Conservation (phyloP, 2,113 vertebrate genomes). For the Anthoscopus minutus region DNA sequence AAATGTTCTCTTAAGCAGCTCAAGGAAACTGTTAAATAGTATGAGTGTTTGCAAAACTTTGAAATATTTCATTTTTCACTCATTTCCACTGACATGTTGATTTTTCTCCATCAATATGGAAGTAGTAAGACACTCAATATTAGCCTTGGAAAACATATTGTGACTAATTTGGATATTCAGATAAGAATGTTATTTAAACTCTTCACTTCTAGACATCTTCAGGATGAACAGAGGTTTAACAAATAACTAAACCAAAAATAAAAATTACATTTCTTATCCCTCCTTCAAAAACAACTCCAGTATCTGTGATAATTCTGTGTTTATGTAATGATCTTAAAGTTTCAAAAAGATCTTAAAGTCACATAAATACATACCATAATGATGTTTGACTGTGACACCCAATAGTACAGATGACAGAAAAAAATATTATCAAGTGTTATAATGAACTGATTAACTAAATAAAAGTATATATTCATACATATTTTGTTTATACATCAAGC, state of each 20-base stretch:
- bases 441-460: not conserved
- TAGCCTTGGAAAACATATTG: not conserved
- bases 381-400: not conserved
- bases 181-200: not conserved
- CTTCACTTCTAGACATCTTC: not conserved
- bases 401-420: not conserved
- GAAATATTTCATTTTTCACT: not conserved
- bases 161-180: not conserved
- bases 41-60: not conserved
- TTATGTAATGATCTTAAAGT: not conserved
- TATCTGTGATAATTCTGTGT: not conserved
- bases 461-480: not conserved
- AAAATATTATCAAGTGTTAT: not conserved
- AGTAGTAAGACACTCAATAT: not conserved
- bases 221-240: not conserved
- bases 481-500: not conserved
- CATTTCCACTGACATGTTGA: not conserved
- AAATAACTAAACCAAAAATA: not conserved
- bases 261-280: not conserved
- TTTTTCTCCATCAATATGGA: not conserved
- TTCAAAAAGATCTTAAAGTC: not conserved
- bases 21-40: no score
- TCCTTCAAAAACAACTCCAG: not conserved
- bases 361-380: not conserved
- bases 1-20: not conserved